Conservation (phyloP, 2,113 vertebrate species). For the Oreocharis arfaki region DNA sequence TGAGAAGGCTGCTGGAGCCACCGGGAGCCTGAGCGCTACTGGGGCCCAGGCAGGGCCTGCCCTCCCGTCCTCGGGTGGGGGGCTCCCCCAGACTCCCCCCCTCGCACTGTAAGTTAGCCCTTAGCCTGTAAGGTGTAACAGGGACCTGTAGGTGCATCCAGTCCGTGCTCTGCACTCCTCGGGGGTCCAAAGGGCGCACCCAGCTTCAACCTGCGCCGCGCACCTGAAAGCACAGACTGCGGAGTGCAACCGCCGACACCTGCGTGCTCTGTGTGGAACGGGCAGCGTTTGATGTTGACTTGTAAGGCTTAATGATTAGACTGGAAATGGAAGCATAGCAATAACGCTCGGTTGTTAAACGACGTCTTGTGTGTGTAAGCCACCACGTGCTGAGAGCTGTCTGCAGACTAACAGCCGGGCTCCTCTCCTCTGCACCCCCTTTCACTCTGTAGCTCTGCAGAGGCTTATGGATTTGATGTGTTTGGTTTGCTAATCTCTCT, state of each 20-base stretch:
- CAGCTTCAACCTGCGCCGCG: background rate
- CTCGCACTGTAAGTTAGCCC: background rate
- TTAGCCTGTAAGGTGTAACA: background rate
- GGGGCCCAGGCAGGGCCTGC: background rate
- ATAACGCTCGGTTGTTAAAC: slow-evolving; percentile 34
- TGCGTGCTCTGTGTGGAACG: background rate
- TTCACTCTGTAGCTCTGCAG: background rate
- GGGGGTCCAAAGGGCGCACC: background rate
- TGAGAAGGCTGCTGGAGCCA: background rate
- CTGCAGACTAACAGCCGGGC: background rate
- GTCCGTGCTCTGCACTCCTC: background rate
- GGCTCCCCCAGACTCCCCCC: background rate
- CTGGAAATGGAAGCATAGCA: slow-evolving; percentile 35
- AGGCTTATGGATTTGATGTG: background rate
- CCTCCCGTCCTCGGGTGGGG: background rate
- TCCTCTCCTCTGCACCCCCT: background rate
- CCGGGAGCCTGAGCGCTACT: background rate
- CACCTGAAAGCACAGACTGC: background rate
- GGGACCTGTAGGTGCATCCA: background rate
- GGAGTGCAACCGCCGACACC: background rate
- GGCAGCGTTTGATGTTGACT: background rate
- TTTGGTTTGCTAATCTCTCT: background rate
- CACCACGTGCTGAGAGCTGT: background rate
- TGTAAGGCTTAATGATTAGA: background rate
- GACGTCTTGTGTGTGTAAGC: background rate